These are phyloP conservation scores for Baryphthengus martii DNA, from an alignment of 2,113 vertebrate genomes.

Conservation along the genomic window DNA sequence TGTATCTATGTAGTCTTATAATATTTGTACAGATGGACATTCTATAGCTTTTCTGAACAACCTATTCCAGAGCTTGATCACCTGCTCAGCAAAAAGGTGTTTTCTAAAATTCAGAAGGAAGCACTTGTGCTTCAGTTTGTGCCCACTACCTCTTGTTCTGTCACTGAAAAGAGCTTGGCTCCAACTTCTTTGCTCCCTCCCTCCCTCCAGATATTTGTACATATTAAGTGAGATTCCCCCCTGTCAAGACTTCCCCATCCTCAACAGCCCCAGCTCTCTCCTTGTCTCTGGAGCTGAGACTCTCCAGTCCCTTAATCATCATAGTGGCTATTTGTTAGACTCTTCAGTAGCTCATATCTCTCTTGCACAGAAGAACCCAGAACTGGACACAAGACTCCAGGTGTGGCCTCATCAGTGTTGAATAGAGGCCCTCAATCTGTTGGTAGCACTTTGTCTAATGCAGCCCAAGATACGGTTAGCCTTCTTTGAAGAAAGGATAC, in stretches of 20 bases:
- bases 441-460: neutral
- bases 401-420: no score
- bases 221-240: neutral
- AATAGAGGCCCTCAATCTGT: no score
- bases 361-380: no score
- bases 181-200: neutral
- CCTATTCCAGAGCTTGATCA: neutral
- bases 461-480: neutral
- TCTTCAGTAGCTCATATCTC: neutral
- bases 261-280: neutral
- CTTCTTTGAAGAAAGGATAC: neutral
- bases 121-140: neutral
- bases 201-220: neutral
- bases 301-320: neutral
- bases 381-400: no score
- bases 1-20: no score
- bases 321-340: neutral
- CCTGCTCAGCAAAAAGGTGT: neutral
- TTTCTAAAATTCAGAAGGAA: neutral
- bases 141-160: neutral
- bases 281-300: neutral
- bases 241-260: no score
- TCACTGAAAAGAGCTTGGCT: neutral
- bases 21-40: no score
- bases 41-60: no score